Conservation (phyloP, 2,888 invertebrate species). For the Limulus polyphemus region DNA sequence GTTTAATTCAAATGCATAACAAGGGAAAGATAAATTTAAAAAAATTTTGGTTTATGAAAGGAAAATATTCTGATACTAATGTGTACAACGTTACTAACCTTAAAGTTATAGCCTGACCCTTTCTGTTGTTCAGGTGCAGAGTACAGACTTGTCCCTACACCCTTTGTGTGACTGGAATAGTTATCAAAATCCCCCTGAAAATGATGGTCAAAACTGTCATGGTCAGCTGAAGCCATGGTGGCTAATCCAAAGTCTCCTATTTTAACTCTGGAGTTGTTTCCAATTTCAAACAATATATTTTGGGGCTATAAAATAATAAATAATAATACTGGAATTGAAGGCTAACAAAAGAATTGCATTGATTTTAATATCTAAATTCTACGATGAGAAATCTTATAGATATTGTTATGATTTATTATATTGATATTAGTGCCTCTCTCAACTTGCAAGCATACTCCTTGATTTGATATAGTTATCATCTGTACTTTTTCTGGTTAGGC, state of each 20-base stretch:
- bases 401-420: no score
- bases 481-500: no score
- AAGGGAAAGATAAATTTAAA: no score
- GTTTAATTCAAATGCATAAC: no score
- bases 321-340: not conserved
- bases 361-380: no score
- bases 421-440: no score
- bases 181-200: not conserved
- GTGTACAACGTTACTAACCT: not conserved
- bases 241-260: slow-evolving; percentile 3
- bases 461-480: no score
- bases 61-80: no score
- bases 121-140: not conserved
- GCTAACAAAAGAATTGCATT: no score
- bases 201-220: not conserved
- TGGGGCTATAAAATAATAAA: slow-evolving; percentile 45
- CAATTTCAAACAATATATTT: slow-evolving; percentile 47
- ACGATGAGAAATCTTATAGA: no score
- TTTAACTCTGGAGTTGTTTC: not conserved
- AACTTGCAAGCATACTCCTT: no score
- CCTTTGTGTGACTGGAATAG: not conserved
- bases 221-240: not conserved
- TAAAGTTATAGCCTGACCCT: not conserved
- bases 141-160: slow-evolving; percentile 1
- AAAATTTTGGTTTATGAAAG: no score